Evolutionary conservation across 1,140 invertebrate genomes (phyloP).

Genomic region (Drosophila murphyi): DNA sequence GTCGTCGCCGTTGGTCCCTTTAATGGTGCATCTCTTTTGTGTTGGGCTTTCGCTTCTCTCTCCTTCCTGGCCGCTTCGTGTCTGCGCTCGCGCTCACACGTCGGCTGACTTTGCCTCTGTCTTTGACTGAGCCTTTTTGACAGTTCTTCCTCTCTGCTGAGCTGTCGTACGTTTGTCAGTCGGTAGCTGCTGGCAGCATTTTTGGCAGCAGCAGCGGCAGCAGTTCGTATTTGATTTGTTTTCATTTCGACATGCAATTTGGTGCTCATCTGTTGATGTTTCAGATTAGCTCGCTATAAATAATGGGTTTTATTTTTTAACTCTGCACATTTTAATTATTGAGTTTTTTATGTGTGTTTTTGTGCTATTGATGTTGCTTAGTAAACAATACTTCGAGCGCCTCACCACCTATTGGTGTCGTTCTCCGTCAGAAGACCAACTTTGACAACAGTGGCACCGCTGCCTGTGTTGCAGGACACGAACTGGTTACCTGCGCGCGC

Average conservation of each 20-base stretch:
- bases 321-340: conserved; percentile 32
- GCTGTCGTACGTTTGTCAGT: background rate
- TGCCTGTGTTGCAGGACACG: conserved; percentile 7
- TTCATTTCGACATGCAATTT: conserved; percentile 53
- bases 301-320: conserved; percentile 29
- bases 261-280: conserved; percentile 20
- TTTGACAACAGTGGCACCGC: conserved; percentile 33
- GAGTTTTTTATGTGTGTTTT: conserved; percentile 7
- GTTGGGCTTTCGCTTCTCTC: conserved; percentile 49
- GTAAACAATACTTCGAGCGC: conserved; percentile 24
- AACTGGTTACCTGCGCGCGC: background rate
- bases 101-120: background rate
- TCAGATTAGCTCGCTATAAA: conserved; percentile 8
- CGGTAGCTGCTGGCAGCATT: background rate
- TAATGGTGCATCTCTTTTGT: background rate
- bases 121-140: conserved; percentile 17
- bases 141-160: conserved; percentile 23
- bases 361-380: background rate
- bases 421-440: background rate
- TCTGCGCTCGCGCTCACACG: conserved; percentile 55
- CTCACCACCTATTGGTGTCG: conserved; percentile 10
- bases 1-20: background rate
- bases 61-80: conserved; percentile 48
- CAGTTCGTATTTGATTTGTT: conserved; percentile 40
- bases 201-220: conserved; percentile 1